phyloP scores from a whole-genome alignment of 2,888 invertebrate species.

The Arrhopalites spinosus region DNA sequence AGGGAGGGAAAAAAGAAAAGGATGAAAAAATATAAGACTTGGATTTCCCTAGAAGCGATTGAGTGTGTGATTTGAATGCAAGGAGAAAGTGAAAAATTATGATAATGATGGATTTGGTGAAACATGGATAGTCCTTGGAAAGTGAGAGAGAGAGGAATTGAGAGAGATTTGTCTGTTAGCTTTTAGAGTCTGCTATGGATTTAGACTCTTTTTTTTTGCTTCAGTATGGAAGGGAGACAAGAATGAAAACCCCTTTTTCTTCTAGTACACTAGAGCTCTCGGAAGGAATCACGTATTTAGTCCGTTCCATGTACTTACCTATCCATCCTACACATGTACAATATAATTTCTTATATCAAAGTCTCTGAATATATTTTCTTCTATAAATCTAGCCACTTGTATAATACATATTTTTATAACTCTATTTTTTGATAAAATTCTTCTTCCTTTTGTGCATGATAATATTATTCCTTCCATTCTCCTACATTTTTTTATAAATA shows the following conservation, averaged over 20 bases:
- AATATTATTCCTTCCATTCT: no score
- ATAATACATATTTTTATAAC: no score
- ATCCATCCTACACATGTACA: no score
- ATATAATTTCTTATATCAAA: no score
- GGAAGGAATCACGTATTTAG: no score
- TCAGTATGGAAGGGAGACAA: background rate
- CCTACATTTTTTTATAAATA: no score
- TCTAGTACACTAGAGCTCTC: no score
- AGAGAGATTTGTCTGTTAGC: slow-evolving; percentile 37
- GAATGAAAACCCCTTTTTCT: background rate
- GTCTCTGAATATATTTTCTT: no score
- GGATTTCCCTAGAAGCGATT: slow-evolving; percentile 32
- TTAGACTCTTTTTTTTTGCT: background rate
- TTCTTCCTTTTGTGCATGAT: no score
- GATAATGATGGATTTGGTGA: slow-evolving; percentile 45
- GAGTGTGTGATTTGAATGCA: slow-evolving; percentile 40
- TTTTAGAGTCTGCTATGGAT: slow-evolving; percentile 1
- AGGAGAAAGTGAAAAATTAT: slow-evolving; percentile 49
- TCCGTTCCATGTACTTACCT: no score
- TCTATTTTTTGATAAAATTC: no score
- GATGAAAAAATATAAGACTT: background rate
- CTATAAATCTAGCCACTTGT: no score
- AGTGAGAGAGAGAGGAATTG: slow-evolving; percentile 37
- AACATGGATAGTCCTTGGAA: slow-evolving; percentile 28
- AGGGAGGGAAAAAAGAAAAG: background rate